Evolutionary conservation across 2,113 vertebrate species (phyloP), one percentile per base, ranked within the genome.

Genomic region (Crypturellus undulatus): DNA sequence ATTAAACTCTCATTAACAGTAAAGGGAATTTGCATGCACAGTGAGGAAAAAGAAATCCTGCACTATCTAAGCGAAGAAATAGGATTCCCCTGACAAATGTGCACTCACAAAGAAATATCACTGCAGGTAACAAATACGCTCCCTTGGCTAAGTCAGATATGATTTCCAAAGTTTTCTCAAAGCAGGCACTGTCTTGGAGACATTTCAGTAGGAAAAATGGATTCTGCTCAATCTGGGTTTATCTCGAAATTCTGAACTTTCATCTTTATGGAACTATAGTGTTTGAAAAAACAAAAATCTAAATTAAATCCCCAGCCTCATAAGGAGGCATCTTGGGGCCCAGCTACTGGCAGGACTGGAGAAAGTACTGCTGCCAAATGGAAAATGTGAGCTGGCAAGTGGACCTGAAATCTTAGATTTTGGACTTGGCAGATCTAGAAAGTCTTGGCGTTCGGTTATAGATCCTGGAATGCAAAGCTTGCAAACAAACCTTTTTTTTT

Each of bases 1-100:
- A 79, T 94, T 93, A 90, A 95, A 95, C 90, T 96, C 94, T 93
- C 93, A 93, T 98, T 97, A 97, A 95, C 86, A 34, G 91, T 96
- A 94, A 95, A 72, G 84, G 62, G 79, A 96, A 95, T 92, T 93
- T 82, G 63, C 64, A 92, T 94, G 73, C 86, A 94, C 87, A 93
- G 93, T 64, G 95, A 96, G 87, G n/a, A 89, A 91, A 56, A 75
- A 92, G 72, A 81, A 86, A 62, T 58, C 64, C 47, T 42, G 4
- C 38, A 43, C 72, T 87, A 63, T 84, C 87, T 80, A 95, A 95
- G 87, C 81, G 92, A 94, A 96, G 94, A 96, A 97, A 95, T 77
- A 88, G 90, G 72, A 92, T 94, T 90, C 84, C 78, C 87, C 63
- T 96, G 90, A 87, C 85, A 97, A 97, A 96, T 73, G 72, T 71